Evolutionary conservation across 2,888 invertebrate genomes (phyloP).

Genomic region (Hirtodrosophila cameraria): DNA sequence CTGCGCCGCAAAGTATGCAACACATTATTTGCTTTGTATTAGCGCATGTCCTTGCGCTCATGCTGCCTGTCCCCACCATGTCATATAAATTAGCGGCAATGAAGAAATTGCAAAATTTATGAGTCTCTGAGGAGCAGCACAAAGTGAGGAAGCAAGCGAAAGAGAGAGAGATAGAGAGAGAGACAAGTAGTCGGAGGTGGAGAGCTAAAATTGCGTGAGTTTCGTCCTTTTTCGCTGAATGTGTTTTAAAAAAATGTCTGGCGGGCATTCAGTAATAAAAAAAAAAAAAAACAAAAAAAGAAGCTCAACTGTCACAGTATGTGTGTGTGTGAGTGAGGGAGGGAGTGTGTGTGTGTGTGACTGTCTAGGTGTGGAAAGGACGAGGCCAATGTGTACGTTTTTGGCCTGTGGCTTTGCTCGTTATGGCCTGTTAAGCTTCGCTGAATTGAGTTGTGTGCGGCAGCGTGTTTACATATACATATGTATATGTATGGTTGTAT

Average conservation of each 20-base stretch:
- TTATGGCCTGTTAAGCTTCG: conserved; percentile 73
- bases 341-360: conserved; percentile 3
- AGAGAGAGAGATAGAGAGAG: conserved; percentile 5
- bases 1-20: conserved; percentile 45
- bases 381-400: conserved; percentile 30
- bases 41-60: conserved; percentile 52
- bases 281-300: no score
- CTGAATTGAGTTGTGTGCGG: conserved; percentile 56
- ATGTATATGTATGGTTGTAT: conserved; percentile 1
- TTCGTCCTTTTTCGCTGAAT: conserved; percentile 40
- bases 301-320: conserved; percentile 20
- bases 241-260: conserved; percentile 67
- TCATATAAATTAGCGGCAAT: conserved; percentile 77
- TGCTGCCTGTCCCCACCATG: conserved; percentile 21
- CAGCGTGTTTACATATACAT: conserved; percentile 35
- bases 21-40: conserved; percentile 76
- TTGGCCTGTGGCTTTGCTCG: conserved; percentile 73
- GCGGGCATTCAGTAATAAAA: conserved; percentile 48
- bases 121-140: conserved; percentile 69
- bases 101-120: conserved; percentile 81
- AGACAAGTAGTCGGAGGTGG: conserved; percentile 7
- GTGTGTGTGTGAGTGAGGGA: conserved; percentile 6
- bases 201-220: conserved; percentile 28
- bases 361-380: conserved; percentile 19
- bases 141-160: conserved; percentile 7